Conservation (phyloP, 2,113 vertebrate genomes). For the Edolisoma coerulescens region DNA sequence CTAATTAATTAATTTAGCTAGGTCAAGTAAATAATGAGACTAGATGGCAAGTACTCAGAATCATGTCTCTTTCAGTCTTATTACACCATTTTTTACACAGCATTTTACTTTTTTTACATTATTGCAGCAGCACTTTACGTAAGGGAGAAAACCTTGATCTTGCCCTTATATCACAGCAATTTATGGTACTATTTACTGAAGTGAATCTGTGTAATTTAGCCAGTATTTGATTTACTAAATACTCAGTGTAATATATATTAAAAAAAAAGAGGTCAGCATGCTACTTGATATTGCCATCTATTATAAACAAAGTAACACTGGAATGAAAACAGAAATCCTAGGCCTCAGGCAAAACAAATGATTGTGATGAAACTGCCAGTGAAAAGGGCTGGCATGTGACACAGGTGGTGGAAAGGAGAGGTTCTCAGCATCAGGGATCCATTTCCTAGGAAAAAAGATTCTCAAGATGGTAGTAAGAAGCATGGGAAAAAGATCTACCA, state of each 20-base stretch:
- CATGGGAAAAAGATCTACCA: conserved; percentile 1
- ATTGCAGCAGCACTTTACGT: background rate
- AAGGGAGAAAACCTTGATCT: background rate
- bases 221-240: background rate
- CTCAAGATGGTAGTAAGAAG: background rate
- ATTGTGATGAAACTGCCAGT: background rate
- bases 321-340: background rate
- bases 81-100: background rate
- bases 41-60: background rate
- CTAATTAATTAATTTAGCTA: background rate
- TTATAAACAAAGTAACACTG: background rate
- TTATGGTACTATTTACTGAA: background rate
- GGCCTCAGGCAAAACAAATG: background rate
- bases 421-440: background rate
- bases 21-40: background rate
- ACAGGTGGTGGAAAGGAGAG: background rate
- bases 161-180: background rate
- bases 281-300: background rate
- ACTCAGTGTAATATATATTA: background rate
- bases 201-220: background rate
- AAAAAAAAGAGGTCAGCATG: background rate
- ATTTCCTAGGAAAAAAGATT: background rate
- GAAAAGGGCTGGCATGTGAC: background rate
- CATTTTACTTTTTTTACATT: background rate
- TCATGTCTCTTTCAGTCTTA: background rate